phyloP scores from a whole-genome alignment of 2,113 vertebrate genomes.

The Coptodon bakossiorum region DNA sequence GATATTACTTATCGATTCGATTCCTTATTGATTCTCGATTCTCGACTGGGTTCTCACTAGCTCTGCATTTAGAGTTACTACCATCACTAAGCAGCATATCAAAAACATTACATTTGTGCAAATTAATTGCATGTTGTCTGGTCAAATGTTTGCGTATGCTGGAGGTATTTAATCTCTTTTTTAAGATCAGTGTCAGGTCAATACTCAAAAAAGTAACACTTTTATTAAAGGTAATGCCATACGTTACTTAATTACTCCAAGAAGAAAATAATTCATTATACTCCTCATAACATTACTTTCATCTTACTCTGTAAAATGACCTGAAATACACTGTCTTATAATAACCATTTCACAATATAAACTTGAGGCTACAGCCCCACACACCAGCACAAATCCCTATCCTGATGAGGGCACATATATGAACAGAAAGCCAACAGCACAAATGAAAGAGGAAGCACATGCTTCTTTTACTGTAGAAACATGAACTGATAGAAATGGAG shows the following conservation, averaged over 20 bases:
- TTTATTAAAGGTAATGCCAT: not conserved
- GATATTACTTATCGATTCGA: rapidly evolving
- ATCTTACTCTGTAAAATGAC: not conserved
- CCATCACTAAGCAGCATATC: not conserved
- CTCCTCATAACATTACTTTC: not conserved
- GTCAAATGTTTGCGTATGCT: rapidly evolving
- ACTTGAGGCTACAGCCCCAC: not conserved
- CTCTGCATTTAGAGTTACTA: not conserved
- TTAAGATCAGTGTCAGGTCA: not conserved
- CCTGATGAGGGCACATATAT: not conserved
- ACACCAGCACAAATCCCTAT: not conserved
- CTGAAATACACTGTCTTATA: not conserved
- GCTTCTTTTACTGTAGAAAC: not conserved
- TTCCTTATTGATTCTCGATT: not conserved
- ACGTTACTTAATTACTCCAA: not conserved
- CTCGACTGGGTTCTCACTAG: not conserved
- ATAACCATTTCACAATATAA: not conserved
- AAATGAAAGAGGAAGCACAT: not conserved
- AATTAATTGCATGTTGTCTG: not conserved
- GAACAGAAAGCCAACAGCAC: not conserved
- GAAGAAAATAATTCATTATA: not conserved
- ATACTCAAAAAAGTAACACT: not conserved
- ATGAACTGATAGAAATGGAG: rapidly evolving
- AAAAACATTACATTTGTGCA: not conserved
- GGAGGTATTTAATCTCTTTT: not conserved